Evolutionary conservation across 2,888 invertebrate species (phyloP).

Genomic region (Ophion slaviceki): DNA sequence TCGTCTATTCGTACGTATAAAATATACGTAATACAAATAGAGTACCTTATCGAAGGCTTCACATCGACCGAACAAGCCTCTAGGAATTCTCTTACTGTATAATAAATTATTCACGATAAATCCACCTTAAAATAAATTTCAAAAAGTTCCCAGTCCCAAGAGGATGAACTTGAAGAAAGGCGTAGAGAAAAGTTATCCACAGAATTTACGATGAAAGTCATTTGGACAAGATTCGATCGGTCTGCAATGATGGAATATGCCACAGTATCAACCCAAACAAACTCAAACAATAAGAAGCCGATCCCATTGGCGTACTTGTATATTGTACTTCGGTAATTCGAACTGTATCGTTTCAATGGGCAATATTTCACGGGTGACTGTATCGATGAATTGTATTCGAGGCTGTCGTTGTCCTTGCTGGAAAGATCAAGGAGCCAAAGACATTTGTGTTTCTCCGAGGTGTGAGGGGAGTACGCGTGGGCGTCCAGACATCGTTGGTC

Average conservation of each 20-base stretch:
- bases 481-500: neutral
- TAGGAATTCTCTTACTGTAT: neutral
- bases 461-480: neutral
- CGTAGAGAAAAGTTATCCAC: neutral
- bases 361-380: neutral
- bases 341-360: neutral
- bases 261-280: neutral
- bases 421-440: neutral
- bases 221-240: neutral
- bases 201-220: neutral
- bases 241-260: neutral
- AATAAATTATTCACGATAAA: neutral
- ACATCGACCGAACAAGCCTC: neutral
- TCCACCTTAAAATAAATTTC: neutral
- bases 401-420: neutral
- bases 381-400: neutral
- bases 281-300: neutral
- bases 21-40: constrained; percentile 30
- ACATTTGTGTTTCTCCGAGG: neutral
- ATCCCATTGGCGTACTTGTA: neutral
- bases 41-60: constrained; percentile 10
- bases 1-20: constrained; percentile 32
- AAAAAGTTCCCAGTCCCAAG: neutral
- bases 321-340: neutral
- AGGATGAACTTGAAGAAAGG: neutral